Evolutionary conservation across 92 coral and sea anemone genomes (phyloP).

Genomic region (Actinostola sp.): DNA sequence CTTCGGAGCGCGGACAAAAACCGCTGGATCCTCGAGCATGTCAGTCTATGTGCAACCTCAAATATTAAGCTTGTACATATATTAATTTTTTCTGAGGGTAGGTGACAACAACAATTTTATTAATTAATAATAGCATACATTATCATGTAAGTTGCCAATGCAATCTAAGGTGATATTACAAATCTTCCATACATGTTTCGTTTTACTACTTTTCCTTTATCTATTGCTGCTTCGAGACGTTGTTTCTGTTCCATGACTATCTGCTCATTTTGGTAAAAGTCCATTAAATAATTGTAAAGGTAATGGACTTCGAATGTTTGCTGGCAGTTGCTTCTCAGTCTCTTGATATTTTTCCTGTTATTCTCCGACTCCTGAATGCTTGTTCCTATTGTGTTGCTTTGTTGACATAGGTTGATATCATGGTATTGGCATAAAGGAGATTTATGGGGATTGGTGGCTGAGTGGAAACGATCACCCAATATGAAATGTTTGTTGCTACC

Average conservation of each 20-base stretch:
- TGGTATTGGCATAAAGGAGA: constrained; percentile 45
- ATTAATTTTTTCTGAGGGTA: no score
- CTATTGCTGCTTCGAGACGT: no score
- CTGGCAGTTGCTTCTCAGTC: constrained; percentile 23
- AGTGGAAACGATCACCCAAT: constrained; percentile 40
- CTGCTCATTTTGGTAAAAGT: constrained; percentile 43
- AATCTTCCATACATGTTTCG: no score
- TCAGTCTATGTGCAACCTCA: no score
- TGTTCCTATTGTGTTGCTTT: constrained; percentile 21
- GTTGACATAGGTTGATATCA: constrained; percentile 26
- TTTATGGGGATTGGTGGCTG: constrained; percentile 42
- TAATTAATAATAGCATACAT: no score
- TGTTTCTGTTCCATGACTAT: constrained; percentile 19
- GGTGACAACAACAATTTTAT: no score
- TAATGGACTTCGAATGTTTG: constrained; percentile 28
- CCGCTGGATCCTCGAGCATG: no score
- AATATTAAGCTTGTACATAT: no score
- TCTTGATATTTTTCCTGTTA: constrained; percentile 28
- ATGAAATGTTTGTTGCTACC: not conserved
- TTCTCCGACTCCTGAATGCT: constrained; percentile 42
- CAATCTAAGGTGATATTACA: no score
- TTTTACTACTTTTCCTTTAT: no score
- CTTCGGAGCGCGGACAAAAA: no score
- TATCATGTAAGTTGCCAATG: no score
- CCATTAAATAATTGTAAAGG: constrained; percentile 42